phyloP scores from a whole-genome alignment of 1,140 invertebrate genomes.

The Atta colombica region DNA sequence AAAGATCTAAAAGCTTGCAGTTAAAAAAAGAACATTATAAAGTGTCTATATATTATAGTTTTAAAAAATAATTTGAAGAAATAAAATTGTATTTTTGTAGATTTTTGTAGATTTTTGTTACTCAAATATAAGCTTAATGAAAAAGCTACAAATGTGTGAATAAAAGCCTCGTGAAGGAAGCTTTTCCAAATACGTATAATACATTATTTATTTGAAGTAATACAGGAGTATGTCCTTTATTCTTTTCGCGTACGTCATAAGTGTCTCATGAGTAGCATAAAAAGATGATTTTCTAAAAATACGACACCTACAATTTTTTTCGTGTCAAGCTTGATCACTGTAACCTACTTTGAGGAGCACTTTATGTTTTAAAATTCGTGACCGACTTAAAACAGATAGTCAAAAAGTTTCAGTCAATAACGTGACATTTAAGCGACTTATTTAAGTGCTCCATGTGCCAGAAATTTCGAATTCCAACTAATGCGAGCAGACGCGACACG shows the following conservation, averaged over 20 bases:
- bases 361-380: slow-evolving; percentile 18
- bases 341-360: slow-evolving; percentile 2
- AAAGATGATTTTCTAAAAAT: slow-evolving; percentile 41
- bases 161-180: neutral
- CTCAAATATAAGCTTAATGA: slow-evolving; percentile 6
- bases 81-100: neutral
- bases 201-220: slow-evolving; percentile 26
- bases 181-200: neutral
- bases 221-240: neutral
- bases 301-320: neutral
- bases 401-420: slow-evolving; percentile 34
- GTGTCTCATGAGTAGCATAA: neutral
- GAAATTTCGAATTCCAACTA: slow-evolving; percentile 30
- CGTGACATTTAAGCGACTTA: slow-evolving; percentile 54
- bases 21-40: neutral
- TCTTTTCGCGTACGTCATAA: slow-evolving; percentile 19
- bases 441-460: slow-evolving; percentile 19
- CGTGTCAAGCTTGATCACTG: slow-evolving; percentile 12
- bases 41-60: neutral
- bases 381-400: slow-evolving; percentile 29
- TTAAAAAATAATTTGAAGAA: neutral
- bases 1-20: neutral
- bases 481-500: slow-evolving; percentile 29
- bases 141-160: slow-evolving; percentile 1
- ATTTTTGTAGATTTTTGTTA: neutral